Conservation (phyloP, 2,888 invertebrate species). For the Argyresthia goedartella region DNA sequence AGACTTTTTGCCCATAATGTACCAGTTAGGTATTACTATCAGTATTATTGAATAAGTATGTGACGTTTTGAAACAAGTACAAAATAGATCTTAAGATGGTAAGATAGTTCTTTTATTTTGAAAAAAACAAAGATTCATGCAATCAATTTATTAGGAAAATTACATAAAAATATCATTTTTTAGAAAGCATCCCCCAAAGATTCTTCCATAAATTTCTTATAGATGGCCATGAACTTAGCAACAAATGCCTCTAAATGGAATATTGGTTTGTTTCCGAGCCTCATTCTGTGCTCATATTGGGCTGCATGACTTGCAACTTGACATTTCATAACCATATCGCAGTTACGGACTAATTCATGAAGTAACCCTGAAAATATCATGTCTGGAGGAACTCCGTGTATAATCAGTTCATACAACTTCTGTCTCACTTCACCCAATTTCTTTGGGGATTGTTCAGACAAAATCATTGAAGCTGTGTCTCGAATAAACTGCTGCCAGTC, state of each 20-base stretch:
- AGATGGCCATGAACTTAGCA: conserved; percentile 95
- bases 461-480: conserved; percentile 88
- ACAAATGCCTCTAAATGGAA: conserved; percentile 98
- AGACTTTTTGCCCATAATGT: conserved; percentile 43
- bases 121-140: not conserved
- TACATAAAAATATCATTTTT: conserved; percentile 9
- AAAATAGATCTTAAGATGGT: not conserved
- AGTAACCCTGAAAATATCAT: conserved; percentile 91
- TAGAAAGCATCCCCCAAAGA: conserved; percentile 71
- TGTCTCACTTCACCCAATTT: conserved; percentile 87
- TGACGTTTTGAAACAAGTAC: no score
- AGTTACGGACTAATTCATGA: conserved; percentile 86
- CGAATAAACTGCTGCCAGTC: conserved; percentile 94
- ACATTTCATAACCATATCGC: conserved; percentile 90
- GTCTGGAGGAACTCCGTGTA: conserved; percentile 94
- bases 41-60: conserved; percentile 21
- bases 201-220: conserved; percentile 88
- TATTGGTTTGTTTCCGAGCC: conserved; percentile 92
- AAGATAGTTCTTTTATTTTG: not conserved
- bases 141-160: not conserved
- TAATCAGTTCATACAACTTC: conserved; percentile 91
- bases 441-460: conserved; percentile 88
- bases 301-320: conserved; percentile 90
- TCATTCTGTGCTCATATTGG: conserved; percentile 92
- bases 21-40: conserved; percentile 49